Conservation (phyloP, 1,140 invertebrate species). For the Drosophila teissieri region DNA sequence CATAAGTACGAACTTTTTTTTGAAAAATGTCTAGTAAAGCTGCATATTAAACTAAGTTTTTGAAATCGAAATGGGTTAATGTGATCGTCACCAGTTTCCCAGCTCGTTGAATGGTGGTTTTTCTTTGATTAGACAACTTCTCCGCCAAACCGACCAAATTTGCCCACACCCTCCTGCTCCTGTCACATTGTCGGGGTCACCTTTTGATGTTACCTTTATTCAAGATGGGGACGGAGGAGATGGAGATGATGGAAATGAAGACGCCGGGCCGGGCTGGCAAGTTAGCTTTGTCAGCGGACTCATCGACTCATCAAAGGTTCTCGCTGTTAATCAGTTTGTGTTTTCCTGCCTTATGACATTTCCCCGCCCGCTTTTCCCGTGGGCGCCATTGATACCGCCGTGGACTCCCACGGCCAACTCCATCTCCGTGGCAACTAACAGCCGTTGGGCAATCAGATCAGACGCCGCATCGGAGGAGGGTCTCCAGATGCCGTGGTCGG, state of each 20-base stretch:
- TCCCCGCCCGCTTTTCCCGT: slow-evolving; percentile 18
- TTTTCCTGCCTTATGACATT: slow-evolving; percentile 48
- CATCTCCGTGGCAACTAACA: slow-evolving; percentile 41
- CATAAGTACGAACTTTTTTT: neutral
- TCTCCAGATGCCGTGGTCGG: slow-evolving; percentile 1
- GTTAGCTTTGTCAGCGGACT: slow-evolving; percentile 22
- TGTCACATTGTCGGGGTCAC: neutral
- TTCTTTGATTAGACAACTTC: slow-evolving; percentile 1
- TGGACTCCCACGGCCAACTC: neutral
- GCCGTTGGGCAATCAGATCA: slow-evolving; percentile 45
- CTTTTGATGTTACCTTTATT: slow-evolving; percentile 40
- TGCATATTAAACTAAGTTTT: too few relatives aligned
- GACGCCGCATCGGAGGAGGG: slow-evolving; percentile 26
- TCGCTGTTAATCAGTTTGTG: slow-evolving; percentile 50
- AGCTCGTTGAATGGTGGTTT: neutral
- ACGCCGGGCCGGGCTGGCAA: neutral
- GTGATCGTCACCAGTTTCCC: neutral
- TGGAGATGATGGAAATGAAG: neutral
- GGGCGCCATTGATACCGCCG: slow-evolving; percentile 34
- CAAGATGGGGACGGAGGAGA: neutral
- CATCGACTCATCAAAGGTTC: slow-evolving; percentile 47
- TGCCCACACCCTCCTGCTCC: neutral
- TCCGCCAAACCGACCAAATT: neutral
- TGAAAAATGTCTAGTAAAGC: too few relatives aligned
- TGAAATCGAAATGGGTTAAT: neutral